A percentile compares a stretch with the other conserved stretches of the same genome.
Conservation (phyloP, 2,797 vertebrate species). For the Microcaecilia unicolor region DNA sequence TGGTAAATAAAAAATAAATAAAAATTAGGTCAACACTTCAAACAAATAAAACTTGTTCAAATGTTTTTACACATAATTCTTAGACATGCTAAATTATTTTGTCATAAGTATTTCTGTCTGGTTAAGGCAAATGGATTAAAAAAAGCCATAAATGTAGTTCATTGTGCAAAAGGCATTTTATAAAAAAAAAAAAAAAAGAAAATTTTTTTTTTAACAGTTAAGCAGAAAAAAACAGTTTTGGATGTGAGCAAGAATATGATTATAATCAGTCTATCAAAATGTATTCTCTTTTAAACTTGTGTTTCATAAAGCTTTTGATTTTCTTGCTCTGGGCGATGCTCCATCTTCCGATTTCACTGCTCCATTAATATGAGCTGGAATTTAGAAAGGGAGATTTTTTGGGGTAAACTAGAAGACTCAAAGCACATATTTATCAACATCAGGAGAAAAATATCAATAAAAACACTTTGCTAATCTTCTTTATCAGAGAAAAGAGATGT, state of each 20-base stretch:
- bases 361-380: constrained; percentile 59
- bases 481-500: too few relatives aligned
- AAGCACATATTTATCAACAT: background rate
- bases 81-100: too few relatives aligned
- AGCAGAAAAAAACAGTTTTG: constrained; percentile 14
- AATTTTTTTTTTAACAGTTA: too few relatives aligned
- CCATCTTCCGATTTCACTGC: constrained; percentile 62
- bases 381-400: background rate
- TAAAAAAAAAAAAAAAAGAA: too few relatives aligned
- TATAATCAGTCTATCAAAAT: constrained; percentile 17
- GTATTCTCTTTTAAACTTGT: constrained; percentile 3
- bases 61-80: too few relatives aligned
- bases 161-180: constrained; percentile 1
- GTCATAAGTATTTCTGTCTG: too few relatives aligned
- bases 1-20: too few relatives aligned
- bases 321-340: constrained; percentile 62
- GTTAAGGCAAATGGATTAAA: too few relatives aligned
- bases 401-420: background rate
- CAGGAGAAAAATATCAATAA: background rate
- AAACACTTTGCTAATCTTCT: background rate
- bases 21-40: too few relatives aligned
- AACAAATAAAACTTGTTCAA: too few relatives aligned
- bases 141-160: background rate
- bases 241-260: constrained; percentile 1
- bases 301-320: constrained; percentile 63